These are phyloP conservation scores for Congeria kusceri DNA, from an alignment of 2,888 invertebrate species.

Conservation along the genomic window DNA sequence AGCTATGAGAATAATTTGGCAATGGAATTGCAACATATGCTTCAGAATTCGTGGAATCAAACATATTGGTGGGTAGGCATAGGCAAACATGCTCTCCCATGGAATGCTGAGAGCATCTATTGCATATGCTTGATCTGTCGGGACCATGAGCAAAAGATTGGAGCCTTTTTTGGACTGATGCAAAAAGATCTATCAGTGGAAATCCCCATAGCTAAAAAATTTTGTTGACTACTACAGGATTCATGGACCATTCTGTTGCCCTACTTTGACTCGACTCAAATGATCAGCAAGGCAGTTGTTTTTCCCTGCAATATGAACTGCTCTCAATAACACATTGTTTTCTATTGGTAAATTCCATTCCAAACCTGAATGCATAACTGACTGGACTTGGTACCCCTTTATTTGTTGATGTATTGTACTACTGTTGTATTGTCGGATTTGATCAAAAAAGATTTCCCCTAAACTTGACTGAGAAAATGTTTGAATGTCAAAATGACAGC, in stretches of 20 bases:
- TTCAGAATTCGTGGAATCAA: conserved; percentile 48
- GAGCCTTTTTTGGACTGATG: conserved; percentile 18
- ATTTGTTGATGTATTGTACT: conserved; percentile 49
- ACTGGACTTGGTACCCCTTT: conserved; percentile 50
- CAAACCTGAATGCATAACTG: conserved; percentile 20
- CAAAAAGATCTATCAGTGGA: conserved; percentile 47
- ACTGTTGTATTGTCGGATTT: conserved; percentile 51
- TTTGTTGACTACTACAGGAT: conserved; percentile 16
- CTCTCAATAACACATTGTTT: not conserved
- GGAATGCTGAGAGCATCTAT: conserved; percentile 53
- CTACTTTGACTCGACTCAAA: conserved; percentile 14
- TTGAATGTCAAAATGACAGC: conserved; percentile 20
- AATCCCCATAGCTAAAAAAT: conserved; percentile 1
- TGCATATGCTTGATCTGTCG: conserved; percentile 30
- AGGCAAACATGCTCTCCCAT: conserved; percentile 50
- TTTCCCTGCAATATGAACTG: conserved; percentile 33
- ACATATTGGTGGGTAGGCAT: conserved; percentile 52
- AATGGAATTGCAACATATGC: conserved; percentile 11
- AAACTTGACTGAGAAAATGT: conserved; percentile 20
- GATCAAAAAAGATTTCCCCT: conserved; percentile 27
- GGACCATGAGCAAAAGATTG: conserved; percentile 47
- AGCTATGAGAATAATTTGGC: conserved; percentile 23
- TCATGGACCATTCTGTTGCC: conserved; percentile 37
- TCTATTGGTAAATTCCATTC: not conserved
- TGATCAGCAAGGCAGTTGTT: conserved; percentile 33